Percentiles rank a stretch among this genome's conserved stretches.
phyloP scores from a whole-genome alignment of 2,888 invertebrate genomes.

The Caradrina kadenii region DNA sequence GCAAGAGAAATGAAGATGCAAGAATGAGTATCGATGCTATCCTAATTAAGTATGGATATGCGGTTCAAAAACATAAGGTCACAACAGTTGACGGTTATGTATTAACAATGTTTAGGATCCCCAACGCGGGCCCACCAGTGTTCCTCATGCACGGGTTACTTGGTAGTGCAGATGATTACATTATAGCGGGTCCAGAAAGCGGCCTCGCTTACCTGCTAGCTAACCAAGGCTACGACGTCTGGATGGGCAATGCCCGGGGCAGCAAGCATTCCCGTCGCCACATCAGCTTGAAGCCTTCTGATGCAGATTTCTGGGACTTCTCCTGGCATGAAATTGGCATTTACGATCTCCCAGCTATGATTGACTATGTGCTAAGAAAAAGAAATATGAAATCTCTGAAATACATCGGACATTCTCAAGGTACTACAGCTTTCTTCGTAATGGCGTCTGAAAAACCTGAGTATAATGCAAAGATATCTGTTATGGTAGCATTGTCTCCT shows the following conservation, averaged over 20 bases:
- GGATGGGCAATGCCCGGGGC: slow-evolving; percentile 95
- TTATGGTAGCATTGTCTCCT: slow-evolving; percentile 91
- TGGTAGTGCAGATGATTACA: slow-evolving; percentile 80
- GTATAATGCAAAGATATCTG: slow-evolving; percentile 89
- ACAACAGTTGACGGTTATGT: slow-evolving; percentile 78
- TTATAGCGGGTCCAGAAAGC: slow-evolving; percentile 75
- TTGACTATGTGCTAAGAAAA: slow-evolving; percentile 92
- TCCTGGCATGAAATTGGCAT: slow-evolving; percentile 95
- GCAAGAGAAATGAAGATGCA: slow-evolving; percentile 74
- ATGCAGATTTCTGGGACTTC: slow-evolving; percentile 92
- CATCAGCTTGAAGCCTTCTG: slow-evolving; percentile 73
- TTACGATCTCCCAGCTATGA: slow-evolving; percentile 94
- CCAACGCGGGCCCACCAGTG: slow-evolving; percentile 73
- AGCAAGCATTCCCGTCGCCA: slow-evolving; percentile 92
- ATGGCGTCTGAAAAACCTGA: slow-evolving; percentile 88
- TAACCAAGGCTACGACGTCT: slow-evolving; percentile 93
- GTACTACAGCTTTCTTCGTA: slow-evolving; percentile 91
- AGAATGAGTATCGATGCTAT: slow-evolving; percentile 68
- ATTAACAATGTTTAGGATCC: slow-evolving; percentile 76
- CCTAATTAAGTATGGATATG: slow-evolving; percentile 75
- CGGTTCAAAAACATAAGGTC: slow-evolving; percentile 72
- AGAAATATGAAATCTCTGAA: slow-evolving; percentile 89
- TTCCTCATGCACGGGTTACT: slow-evolving; percentile 83
- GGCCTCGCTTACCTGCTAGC: slow-evolving; percentile 87
- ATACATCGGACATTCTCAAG: slow-evolving; percentile 94